phyloP scores from a whole-genome alignment of 2,888 invertebrate species.

The Drosophila infuscata region DNA sequence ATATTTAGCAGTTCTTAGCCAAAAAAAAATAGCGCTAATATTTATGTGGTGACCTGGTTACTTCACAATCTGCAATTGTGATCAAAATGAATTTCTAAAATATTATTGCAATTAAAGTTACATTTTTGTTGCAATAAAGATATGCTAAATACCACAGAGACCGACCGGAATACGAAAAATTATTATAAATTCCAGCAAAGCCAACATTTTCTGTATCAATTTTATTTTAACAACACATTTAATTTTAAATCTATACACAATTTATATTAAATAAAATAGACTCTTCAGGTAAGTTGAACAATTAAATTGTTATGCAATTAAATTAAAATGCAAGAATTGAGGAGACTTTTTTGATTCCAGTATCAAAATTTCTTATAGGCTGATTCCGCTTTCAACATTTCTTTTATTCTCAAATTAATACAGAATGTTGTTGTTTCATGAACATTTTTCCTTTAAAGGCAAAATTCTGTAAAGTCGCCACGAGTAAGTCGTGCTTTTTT shows the following conservation, averaged over 20 bases:
- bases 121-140: neutral
- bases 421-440: neutral
- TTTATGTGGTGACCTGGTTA: conserved; percentile 69
- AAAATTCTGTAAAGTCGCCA: neutral
- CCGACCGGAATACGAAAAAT: neutral
- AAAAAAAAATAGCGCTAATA: conserved; percentile 52
- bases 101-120: neutral
- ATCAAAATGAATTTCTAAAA: neutral
- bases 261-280: neutral
- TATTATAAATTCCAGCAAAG: neutral
- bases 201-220: neutral
- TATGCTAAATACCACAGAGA: too few species aligned
- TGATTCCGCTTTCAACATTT: neutral
- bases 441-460: neutral
- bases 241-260: neutral
- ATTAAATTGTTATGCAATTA: neutral
- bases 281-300: neutral
- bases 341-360: neutral
- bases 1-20: conserved; percentile 47
- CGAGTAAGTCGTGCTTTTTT: neutral
- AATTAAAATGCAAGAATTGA: neutral
- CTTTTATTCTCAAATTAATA: neutral
- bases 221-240: neutral
- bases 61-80: conserved; percentile 3
- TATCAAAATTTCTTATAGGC: neutral